Base-by-base conservation (phyloP, 2,888 invertebrate genomes). In the Sisyra terminalis region DNA sequence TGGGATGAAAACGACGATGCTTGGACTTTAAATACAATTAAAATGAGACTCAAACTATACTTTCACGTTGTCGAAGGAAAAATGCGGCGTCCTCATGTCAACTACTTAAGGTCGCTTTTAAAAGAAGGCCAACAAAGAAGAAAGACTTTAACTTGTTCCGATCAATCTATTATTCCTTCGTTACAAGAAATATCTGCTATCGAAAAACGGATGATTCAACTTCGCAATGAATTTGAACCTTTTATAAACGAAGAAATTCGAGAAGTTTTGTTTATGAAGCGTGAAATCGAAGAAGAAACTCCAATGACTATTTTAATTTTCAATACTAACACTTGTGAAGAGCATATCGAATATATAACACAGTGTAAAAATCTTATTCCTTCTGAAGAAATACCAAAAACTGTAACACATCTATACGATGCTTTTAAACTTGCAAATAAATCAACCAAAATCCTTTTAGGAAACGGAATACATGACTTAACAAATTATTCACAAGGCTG, bases 1-100 rank as follows among this genome's bases (percentile, higher is more conserved):
- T 80, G 79, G 79, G 78, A 79, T 48, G 61, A 67, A 35, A 77
- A 78, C 43, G 24, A 24, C 24, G 76, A 75, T 49, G 65, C 71
- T 2, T 24, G 24, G 24, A 24, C 24, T 5, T 5, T 24, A 24
- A 24, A 24, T 7, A 24, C 24, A 3, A 24, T 24, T 24, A 7
- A 24, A 24, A 24, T 3, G 24, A 24, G 24, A 24, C 24, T 24
- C 5, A 24, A 24, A 24, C 7, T 24, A 24, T 24, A 7, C 7
- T 24, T 24, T 24, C 5, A 24, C 7, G 24, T 24, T 3, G 7
- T 24, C 24, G 24, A 24, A 7, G 24, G 24, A 24, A 24, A 24
- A 24, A 24, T 24, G 24, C 24, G 24, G 7, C 24, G 24, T 24
- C 24, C 24, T 5, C 24, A 24, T 5, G 7, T 24, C 24, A 24